A percentile compares a stretch with the other conserved stretches of the same genome.
Conservation (phyloP, 2,113 vertebrate genomes). For the Indicator maculatus region DNA sequence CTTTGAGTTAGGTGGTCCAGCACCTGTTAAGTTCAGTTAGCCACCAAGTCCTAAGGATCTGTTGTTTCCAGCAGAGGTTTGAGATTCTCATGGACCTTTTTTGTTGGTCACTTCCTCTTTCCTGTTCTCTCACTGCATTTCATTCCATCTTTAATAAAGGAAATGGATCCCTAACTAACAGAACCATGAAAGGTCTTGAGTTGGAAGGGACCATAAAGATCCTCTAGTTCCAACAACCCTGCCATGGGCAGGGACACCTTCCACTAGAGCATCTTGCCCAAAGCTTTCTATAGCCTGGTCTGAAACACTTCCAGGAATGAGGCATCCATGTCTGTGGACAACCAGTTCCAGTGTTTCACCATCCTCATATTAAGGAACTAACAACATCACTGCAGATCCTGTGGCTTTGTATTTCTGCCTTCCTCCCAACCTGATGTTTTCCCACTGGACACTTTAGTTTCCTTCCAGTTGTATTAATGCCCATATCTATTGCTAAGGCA, state of each 20-base stretch:
- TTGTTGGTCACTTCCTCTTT: neutral
- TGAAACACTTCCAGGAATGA: too few relatives aligned
- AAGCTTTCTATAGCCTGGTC: too few relatives aligned
- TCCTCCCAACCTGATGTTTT: neutral
- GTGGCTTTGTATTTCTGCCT: neutral
- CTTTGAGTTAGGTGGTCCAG: neutral
- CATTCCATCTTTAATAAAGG: neutral
- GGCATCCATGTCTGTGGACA: too few relatives aligned
- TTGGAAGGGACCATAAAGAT: too few relatives aligned
- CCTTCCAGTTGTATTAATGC: neutral
- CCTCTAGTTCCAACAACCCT: too few relatives aligned
- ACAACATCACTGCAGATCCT: neutral
- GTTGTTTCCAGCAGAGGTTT: neutral
- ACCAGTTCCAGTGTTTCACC: too few relatives aligned
- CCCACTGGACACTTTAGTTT: neutral
- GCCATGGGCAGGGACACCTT: too few relatives aligned
- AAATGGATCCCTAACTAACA: neutral
- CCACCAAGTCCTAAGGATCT: neutral
- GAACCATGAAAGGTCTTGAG: too few relatives aligned
- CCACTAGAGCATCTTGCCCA: too few relatives aligned
- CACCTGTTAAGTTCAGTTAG: neutral
- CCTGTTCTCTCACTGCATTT: neutral
- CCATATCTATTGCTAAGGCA: fast-evolving
- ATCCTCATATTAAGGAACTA: too few relatives aligned
- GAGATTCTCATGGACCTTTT: neutral